phyloP scores from a whole-genome alignment of 2,797 vertebrate species.

The Coracias cyanogaster region DNA sequence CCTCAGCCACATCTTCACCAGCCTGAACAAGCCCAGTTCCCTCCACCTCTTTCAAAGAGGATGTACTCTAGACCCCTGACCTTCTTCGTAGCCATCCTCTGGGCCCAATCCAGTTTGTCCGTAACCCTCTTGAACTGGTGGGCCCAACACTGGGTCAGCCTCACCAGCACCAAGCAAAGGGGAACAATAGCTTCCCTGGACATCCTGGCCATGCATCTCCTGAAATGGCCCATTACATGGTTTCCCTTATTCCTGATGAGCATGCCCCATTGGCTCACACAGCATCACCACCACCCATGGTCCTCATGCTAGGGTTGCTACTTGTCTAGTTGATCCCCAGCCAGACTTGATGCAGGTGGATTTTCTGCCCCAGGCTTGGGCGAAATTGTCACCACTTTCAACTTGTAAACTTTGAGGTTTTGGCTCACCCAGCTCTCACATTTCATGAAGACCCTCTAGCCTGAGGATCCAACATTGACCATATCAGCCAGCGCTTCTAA shows the following conservation, averaged over 20 bases:
- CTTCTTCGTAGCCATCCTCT: not conserved
- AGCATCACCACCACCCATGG: not conserved
- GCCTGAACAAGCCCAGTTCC: not conserved
- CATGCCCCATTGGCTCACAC: not conserved
- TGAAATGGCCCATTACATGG: not conserved
- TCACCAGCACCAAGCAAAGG: not conserved
- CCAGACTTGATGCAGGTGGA: not conserved
- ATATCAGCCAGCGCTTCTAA: not conserved
- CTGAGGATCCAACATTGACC: not conserved
- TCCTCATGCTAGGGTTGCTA: not conserved
- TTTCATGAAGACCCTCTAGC: not conserved
- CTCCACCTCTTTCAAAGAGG: not conserved
- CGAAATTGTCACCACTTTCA: not conserved
- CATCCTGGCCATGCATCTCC: not conserved
- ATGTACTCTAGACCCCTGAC: not conserved
- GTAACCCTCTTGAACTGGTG: not conserved
- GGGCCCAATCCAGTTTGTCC: not conserved
- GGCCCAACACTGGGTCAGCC: not conserved
- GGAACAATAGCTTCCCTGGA: not conserved
- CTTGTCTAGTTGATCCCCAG: not conserved
- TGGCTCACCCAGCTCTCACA: not conserved
- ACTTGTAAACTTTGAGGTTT: not conserved
- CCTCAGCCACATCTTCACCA: not conserved
- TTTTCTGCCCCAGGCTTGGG: not conserved
- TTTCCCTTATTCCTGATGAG: not conserved